Conservation (phyloP, 1,140 invertebrate species). For the Melipona quadrifasciata region DNA sequence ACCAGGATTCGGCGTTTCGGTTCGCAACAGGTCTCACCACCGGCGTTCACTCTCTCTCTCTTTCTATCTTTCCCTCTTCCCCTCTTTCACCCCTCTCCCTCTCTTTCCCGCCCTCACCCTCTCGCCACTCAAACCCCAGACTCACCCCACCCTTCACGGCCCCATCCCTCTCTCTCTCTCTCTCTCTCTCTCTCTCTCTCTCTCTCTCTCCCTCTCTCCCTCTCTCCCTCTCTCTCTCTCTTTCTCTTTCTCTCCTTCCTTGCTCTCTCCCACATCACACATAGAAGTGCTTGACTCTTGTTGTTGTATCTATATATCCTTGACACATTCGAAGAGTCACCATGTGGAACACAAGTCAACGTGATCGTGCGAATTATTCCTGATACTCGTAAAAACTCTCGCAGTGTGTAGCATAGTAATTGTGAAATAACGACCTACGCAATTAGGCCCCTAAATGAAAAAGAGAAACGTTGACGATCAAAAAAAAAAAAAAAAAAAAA, state of each 20-base stretch:
- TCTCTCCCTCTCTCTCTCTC: conserved; percentile 18
- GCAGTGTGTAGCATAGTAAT: background rate
- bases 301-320: conserved; percentile 18
- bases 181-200: conserved; percentile 7
- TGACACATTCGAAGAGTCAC: conserved; percentile 21
- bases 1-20: conserved; percentile 77
- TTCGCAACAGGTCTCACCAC: conserved; percentile 78
- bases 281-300: conserved; percentile 30
- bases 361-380: background rate
- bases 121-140: conserved; percentile 13
- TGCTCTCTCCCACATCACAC: conserved; percentile 24
- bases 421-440: background rate
- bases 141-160: conserved; percentile 10
- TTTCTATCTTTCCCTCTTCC: conserved; percentile 36
- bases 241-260: background rate
- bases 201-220: conserved; percentile 24
- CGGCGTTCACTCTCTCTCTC: conserved; percentile 58
- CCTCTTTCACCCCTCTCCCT: conserved; percentile 38
- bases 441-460: background rate
- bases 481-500: background rate
- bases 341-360: conserved; percentile 36
- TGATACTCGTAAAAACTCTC: too few relatives aligned
- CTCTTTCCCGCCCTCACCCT: conserved; percentile 41
- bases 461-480: background rate
- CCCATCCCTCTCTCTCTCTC: conserved; percentile 20